Conservation (phyloP, 2,797 vertebrate species). For the Myotis daubentonii region DNA sequence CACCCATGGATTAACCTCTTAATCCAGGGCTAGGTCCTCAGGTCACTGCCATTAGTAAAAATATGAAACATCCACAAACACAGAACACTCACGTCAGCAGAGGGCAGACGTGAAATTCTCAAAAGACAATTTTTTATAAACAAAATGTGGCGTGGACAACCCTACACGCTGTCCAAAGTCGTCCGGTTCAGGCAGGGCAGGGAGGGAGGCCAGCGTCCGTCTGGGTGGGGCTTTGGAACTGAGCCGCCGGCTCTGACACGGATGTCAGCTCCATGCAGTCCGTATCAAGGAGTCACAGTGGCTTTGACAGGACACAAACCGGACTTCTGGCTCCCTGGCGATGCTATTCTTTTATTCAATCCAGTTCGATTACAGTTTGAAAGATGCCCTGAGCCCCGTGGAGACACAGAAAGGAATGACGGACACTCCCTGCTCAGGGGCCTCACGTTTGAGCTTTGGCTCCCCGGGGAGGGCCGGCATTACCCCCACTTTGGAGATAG, state of each 20-base stretch:
- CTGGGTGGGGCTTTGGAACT: background rate
- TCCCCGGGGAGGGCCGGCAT: background rate
- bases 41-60: background rate
- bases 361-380: background rate
- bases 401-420: background rate
- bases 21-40: background rate
- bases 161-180: rapidly evolving
- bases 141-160: background rate
- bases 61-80: background rate
- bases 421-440: background rate
- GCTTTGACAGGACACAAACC: background rate
- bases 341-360: background rate
- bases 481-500: background rate
- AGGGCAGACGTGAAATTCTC: background rate
- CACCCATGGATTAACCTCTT: background rate
- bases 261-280: background rate
- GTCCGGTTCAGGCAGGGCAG: rapidly evolving
- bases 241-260: background rate
- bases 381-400: background rate
- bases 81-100: background rate
- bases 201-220: background rate
- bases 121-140: background rate
- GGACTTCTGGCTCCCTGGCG: background rate
- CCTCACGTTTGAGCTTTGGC: background rate
- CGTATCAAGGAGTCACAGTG: rapidly evolving